Conservation (phyloP, 2,797 vertebrate species). For the Macropodus opercularis region DNA sequence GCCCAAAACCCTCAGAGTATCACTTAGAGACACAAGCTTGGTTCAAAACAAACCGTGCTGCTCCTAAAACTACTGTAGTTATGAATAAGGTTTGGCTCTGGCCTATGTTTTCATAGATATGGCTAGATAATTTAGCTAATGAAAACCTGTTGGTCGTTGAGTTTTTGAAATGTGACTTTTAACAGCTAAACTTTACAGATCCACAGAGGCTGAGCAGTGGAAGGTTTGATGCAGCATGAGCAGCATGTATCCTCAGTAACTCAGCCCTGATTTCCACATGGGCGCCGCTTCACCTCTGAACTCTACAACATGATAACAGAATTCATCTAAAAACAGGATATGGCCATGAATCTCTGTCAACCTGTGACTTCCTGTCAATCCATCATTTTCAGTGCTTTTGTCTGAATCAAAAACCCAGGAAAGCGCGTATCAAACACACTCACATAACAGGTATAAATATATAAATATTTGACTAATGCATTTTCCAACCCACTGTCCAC, state of each 20-base stretch:
- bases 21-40: constrained; percentile 40
- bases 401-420: constrained; percentile 44
- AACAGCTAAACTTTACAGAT: background rate
- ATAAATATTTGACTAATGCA: constrained; percentile 5
- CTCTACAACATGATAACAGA: constrained; percentile 29
- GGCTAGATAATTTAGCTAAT: constrained; percentile 31
- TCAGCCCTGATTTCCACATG: constrained; percentile 16
- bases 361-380: constrained; percentile 62
- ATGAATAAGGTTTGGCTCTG: constrained; percentile 47
- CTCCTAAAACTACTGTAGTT: constrained; percentile 52
- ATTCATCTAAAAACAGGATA: constrained; percentile 61
- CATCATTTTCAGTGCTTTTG: constrained; percentile 51
- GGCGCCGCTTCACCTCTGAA: constrained; percentile 45
- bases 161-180: constrained; percentile 7
- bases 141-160: constrained; percentile 17
- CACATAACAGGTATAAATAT: constrained; percentile 6
- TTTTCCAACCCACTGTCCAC: constrained; percentile 17
- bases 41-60: constrained; percentile 60
- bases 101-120: constrained; percentile 30
- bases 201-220: background rate
- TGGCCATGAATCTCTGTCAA: constrained; percentile 61
- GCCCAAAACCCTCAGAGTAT: constrained; percentile 58
- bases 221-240: background rate
- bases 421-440: constrained; percentile 48
- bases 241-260: constrained; percentile 12